A percentile compares a stretch with the other conserved stretches of the same genome.
Evolutionary conservation across 2,113 vertebrate genomes (phyloP).

Genomic region (Strix aluco): DNA sequence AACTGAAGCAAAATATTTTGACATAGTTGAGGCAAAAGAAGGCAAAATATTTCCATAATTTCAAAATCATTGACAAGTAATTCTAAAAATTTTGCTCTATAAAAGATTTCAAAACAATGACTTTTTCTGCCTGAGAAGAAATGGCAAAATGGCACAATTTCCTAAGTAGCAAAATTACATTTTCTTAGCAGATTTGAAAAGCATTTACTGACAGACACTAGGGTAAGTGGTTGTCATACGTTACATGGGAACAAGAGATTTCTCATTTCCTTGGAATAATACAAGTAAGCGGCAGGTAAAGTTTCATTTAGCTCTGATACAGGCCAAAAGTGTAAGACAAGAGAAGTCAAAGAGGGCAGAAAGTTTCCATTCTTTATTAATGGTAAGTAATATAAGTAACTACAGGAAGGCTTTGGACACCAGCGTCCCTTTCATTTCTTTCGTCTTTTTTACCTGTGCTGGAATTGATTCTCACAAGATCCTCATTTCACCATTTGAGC

Average conservation of each 20-base stretch:
- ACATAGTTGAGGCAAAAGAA: background rate
- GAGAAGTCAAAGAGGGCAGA: background rate
- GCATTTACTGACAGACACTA: background rate
- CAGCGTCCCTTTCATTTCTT: rapidly evolving
- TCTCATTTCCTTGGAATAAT: background rate
- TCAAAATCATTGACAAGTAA: background rate
- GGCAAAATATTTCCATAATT: background rate
- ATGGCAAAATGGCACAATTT: background rate
- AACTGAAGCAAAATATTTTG: background rate
- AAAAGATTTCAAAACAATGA: background rate
- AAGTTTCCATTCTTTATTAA: background rate
- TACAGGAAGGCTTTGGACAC: background rate
- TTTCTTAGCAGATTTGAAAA: background rate
- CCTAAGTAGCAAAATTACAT: background rate
- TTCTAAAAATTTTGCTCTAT: background rate
- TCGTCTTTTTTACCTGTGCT: background rate
- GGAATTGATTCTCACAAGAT: background rate
- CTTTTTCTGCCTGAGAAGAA: background rate
- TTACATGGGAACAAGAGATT: background rate
- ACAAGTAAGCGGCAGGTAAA: background rate
- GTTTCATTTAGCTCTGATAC: background rate
- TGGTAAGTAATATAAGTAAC: background rate
- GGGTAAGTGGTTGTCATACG: rapidly evolving
- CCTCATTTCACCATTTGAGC: background rate
- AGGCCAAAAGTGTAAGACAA: background rate